Evolutionary conservation across 2,797 vertebrate species (phyloP), one percentile per base, ranked within the genome.

Genomic region (Fundulus diaphanus): DNA sequence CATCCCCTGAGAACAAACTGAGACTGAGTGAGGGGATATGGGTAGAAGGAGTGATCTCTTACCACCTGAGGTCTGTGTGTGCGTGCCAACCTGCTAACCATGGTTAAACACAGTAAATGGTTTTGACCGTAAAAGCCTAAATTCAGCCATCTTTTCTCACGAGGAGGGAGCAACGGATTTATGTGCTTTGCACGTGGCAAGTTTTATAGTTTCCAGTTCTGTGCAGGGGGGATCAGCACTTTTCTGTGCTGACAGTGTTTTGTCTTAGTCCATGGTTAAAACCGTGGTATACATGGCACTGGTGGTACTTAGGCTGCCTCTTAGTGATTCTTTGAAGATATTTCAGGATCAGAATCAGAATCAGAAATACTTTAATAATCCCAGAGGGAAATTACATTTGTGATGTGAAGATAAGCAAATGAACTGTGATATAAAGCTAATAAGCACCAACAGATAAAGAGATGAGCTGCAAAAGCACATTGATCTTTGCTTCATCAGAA

Each of bases 1-100:
- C 89, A 88, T 87, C 86, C 83, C 86, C 84, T 92, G 82, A 91
- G 93, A 93, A 91, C 89, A 90, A 91, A 92, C 85, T 75, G 59
- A 90, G 82, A 90, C 73, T 75, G 77, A 85, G 29, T 22, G 78
- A 83, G 76, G 12, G 77, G 74, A 76, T 68, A 59, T 72, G 69
- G 46, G 76, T 76, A 59, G 82, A 83, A 76, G 70, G 73, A 86
- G 69, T 4, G 44, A 83, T 84, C 83, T 82, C 70, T 63, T 76
- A 87, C 88, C 84, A 92, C 84, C 87, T 91, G 82, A 91, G 77
- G 82, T 90, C 78, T 85, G 79, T 90, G 82, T 86, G 82, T 87
- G 85, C 20, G 61, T 84, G 87, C 75, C 84, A 87, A 83, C 87
- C 84, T 87, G 79, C 88, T 86, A 87, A 91, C 83, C 80, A 86